Evolutionary conservation across 1,140 invertebrate species (phyloP).

Genomic region (Musca domestica): DNA sequence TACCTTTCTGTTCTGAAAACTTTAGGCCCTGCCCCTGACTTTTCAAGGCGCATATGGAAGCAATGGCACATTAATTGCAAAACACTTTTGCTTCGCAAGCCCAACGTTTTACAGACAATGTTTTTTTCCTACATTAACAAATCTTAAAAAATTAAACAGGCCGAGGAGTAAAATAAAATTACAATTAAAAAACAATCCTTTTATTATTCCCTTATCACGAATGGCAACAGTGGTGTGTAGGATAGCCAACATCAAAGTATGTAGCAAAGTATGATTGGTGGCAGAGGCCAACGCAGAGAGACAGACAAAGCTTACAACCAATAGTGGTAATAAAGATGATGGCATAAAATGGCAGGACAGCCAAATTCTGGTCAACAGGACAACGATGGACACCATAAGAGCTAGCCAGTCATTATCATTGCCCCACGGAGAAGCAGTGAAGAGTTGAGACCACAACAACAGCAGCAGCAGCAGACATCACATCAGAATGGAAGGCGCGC

Average conservation of each 20-base stretch:
- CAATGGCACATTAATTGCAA: too few species aligned
- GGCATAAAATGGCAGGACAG: background rate
- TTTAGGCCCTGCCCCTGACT: too few species aligned
- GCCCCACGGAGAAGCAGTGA: background rate
- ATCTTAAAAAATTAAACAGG: background rate
- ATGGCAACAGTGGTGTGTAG: background rate
- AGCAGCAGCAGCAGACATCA: background rate
- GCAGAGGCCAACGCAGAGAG: background rate
- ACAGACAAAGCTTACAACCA: background rate
- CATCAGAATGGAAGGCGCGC: background rate
- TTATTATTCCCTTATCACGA: conserved; percentile 17
- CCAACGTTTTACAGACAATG: too few species aligned
- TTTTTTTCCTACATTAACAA: too few species aligned
- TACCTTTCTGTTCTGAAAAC: too few species aligned
- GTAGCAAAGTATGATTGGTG: conserved; percentile 13
- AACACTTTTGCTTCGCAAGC: too few species aligned
- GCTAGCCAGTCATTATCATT: background rate
- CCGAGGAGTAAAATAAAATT: conserved; percentile 19
- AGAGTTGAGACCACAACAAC: background rate
- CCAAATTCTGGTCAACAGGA: background rate
- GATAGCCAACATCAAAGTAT: background rate
- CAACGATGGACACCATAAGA: too few species aligned
- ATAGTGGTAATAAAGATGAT: background rate
- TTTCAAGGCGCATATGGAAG: too few species aligned
- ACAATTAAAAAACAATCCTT: conserved; percentile 19